Evolutionary conservation across 2,113 vertebrate genomes (phyloP).

Genomic region (Nothocercus julius): DNA sequence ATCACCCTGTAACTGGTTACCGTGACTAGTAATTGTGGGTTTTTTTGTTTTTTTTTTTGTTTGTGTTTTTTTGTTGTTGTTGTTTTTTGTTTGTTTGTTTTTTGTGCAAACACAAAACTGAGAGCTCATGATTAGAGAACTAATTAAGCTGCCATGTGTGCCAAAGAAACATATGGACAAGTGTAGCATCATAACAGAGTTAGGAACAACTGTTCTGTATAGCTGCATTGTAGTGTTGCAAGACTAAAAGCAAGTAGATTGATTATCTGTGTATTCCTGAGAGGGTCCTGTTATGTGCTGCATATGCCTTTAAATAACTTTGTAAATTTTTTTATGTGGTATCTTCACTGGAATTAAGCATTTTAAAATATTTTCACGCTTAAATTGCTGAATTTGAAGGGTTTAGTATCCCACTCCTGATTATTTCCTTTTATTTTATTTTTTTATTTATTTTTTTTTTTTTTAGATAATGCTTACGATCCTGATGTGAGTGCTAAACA

Average conservation of each 20-base stretch:
- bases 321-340: neutral
- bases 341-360: neutral
- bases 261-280: neutral
- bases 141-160: neutral
- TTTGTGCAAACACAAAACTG: neutral
- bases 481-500: constrained; percentile 93
- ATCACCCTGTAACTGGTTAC: neutral
- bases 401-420: neutral
- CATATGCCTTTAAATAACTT: neutral
- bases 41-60: too few species aligned
- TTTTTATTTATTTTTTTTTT: neutral
- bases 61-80: too few species aligned
- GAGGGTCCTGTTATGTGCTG: neutral
- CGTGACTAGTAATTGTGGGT: too few species aligned
- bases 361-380: neutral
- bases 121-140: accelerated
- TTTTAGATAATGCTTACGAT: constrained; percentile 96
- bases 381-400: neutral
- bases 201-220: neutral
- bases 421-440: neutral
- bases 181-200: neutral
- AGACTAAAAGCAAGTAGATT: neutral
- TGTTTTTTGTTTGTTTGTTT: too few species aligned
- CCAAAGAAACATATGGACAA: neutral
- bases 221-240: neutral